Evolutionary conservation across 2,797 vertebrate genomes (phyloP).

Genomic region (Spatula versicolor): DNA sequence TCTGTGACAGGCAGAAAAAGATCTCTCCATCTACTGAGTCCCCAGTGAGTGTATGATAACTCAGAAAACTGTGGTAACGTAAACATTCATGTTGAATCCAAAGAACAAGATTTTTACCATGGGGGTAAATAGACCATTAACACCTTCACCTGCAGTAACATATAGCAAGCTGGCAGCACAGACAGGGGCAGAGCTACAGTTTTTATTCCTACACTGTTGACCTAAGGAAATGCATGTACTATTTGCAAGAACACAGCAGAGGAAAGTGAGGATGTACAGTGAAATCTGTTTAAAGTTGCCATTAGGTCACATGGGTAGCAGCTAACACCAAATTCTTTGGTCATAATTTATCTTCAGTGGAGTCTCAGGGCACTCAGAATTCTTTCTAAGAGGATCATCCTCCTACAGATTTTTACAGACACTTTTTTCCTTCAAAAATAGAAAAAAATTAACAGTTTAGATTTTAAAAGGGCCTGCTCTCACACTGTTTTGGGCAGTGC

Average conservation of each 20-base stretch:
- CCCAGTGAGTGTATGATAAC: background rate
- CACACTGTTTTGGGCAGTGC: background rate
- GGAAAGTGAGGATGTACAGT: background rate
- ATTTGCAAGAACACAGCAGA: background rate
- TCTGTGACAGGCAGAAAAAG: background rate
- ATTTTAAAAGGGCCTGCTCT: background rate
- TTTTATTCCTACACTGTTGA: background rate
- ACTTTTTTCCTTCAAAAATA: background rate
- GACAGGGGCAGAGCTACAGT: background rate
- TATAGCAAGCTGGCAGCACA: background rate
- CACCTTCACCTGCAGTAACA: background rate
- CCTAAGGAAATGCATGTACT: background rate
- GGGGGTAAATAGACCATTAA: background rate
- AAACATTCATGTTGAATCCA: background rate
- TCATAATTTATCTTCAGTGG: background rate
- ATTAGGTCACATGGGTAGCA: background rate
- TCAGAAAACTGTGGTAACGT: background rate
- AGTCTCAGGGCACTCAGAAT: background rate
- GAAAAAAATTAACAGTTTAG: background rate
- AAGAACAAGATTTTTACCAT: background rate
- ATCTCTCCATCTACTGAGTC: background rate
- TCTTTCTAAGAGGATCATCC: background rate
- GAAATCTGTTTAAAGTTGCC: background rate
- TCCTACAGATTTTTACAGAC: background rate
- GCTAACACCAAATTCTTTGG: background rate